These are phyloP conservation scores for Copsychus sechellarum DNA, from an alignment of 2,113 vertebrate species.

Conservation along the genomic window DNA sequence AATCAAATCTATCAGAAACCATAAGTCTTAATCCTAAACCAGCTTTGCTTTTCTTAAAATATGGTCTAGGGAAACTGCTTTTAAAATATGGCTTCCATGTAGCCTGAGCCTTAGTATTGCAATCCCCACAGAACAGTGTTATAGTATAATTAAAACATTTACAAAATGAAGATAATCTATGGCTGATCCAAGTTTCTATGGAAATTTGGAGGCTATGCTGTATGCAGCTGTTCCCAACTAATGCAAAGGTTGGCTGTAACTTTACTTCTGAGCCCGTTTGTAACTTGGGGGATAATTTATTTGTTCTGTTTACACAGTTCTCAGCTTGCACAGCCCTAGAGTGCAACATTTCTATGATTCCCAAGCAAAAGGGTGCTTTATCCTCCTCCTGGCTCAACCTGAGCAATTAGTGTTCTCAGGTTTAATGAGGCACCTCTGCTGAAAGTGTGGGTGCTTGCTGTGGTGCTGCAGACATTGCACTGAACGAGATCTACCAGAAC, in stretches of 20 bases:
- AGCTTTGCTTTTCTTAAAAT: constrained; percentile 1
- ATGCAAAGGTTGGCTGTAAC: constrained; percentile 51
- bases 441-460: not conserved
- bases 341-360: not conserved
- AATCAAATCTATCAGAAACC: not conserved
- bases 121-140: not conserved
- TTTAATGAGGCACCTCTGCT: not conserved
- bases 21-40: constrained; percentile 2
- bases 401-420: not conserved
- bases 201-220: constrained; percentile 51
- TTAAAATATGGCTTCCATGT: not conserved
- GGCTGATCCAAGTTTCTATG: constrained; percentile 64
- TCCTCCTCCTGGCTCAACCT: not conserved
- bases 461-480: not conserved
- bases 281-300: constrained; percentile 44
- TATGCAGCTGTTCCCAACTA: constrained; percentile 57
- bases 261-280: constrained; percentile 3
- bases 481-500: not conserved
- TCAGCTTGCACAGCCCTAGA: constrained; percentile 1
- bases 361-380: not conserved
- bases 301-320: constrained; percentile 37
- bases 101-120: not conserved
- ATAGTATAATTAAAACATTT: constrained; percentile 56
- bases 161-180: constrained; percentile 52
- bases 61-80: not conserved